Base-by-base conservation (phyloP, 2,113 vertebrate species). In the Notarius quadriscutis region DNA sequence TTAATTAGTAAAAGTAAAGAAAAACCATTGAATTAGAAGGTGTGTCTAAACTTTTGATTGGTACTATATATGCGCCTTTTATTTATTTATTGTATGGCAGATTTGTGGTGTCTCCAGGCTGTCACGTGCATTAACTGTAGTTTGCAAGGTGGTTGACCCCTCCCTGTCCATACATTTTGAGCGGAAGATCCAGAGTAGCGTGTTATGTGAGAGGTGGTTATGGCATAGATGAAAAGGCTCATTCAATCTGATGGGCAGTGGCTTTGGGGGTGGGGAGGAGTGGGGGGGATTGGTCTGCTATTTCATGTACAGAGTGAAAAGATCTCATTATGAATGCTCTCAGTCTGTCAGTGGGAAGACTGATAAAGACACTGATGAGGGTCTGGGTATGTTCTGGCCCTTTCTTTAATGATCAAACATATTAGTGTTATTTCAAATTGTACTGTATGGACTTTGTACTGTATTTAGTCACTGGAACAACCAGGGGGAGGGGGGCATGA, bases 141-240 rank as follows among this genome's bases (percentile, higher is more conserved):
- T 84, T 34, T 89, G 81, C 63, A 81, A 92, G 90, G 92, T 91
- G 92, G 91, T 91, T 91, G 63, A 86, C 85, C 85, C 90, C 90
- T 87, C 88, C 86, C 88, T 80, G 83, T 12, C 74, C 81, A 93
- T 94, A 91, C 92, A 94, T 93, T 92, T 92, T 57, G 86, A 84
- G 91, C 90, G 90, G 87, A 88, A 89, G 87, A 90, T 90, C 81
- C 82, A 50, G 30, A 88, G 85, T 89, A 89, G 25, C 65, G 51
- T 71, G 91, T 89, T 51, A 30, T 84, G 48, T 30, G 83, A 84
- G 63, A 90, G 67, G 90, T 90, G 92, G 93, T 90, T 80, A 85
- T 81, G 11, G 1, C 77, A 84, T 50, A 89, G 90, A 91, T 90
- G 60, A 91, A 91, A 84, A 89, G 88, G 60, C 86, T 8, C 85